Percentiles rank a stretch among this genome's conserved stretches.
These are phyloP conservation scores for Brachyhypopomus occidentalis DNA, from an alignment of 2,113 vertebrate species.

Conservation along the genomic window DNA sequence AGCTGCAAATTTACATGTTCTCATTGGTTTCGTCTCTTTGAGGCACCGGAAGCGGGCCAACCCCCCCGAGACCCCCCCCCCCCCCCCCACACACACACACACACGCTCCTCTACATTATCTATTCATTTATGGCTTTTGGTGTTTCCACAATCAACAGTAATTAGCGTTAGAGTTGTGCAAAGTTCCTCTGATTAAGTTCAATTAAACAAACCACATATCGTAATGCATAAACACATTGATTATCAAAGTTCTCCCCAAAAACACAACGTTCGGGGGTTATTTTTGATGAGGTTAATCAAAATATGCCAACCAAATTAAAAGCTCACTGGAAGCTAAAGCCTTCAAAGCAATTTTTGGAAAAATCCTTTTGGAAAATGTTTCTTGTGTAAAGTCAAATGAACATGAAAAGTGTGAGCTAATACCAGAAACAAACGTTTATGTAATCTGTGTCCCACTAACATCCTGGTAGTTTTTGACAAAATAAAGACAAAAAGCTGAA, in stretches of 20 bases:
- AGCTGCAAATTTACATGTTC: constrained; percentile 48
- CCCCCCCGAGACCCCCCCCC: background rate
- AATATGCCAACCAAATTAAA: constrained; percentile 22
- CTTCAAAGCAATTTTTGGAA: background rate
- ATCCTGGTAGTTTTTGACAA: too few species aligned
- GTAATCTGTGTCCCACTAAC: too few species aligned
- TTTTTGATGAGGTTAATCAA: constrained; percentile 1
- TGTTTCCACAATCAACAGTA: constrained; percentile 47
- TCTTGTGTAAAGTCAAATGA: background rate
- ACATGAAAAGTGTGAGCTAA: background rate
- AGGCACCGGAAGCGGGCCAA: constrained; percentile 30
- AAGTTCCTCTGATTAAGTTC: constrained; percentile 50
- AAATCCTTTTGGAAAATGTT: background rate
- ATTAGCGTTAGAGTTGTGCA: constrained; percentile 44
- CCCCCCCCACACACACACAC: background rate
- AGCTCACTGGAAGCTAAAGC: constrained; percentile 3
- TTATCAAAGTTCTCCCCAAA: constrained; percentile 18
- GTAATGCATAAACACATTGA: constrained; percentile 42
- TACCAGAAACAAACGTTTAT: background rate
- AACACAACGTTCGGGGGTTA: background rate
- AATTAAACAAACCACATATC: constrained; percentile 50
- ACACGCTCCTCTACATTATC: constrained; percentile 34
- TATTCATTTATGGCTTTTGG: constrained; percentile 43
- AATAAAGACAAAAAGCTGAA: too few species aligned
- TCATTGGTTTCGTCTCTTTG: constrained; percentile 41